These are phyloP conservation scores for Elymnias hypermnestra DNA, from an alignment of 1,140 invertebrate genomes.

Conservation along the genomic window DNA sequence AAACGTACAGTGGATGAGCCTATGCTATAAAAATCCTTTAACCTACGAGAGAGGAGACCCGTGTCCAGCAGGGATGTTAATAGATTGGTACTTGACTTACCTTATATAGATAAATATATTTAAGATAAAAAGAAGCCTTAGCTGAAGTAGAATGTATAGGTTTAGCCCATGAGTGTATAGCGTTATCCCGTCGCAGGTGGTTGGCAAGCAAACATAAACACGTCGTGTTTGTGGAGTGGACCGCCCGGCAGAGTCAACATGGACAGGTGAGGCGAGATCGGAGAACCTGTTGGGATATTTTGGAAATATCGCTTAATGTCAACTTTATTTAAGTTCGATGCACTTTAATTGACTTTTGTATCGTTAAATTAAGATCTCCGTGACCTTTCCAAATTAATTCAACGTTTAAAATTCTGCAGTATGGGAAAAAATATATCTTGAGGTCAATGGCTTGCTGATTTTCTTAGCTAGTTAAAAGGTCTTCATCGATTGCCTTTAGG, in stretches of 20 bases:
- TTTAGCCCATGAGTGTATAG: constrained; percentile 3
- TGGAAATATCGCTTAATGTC: constrained; percentile 15
- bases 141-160: no score
- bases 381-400: constrained; percentile 6
- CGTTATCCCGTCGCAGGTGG: constrained; percentile 28
- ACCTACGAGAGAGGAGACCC: no score
- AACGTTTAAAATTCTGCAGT: background rate
- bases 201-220: constrained; percentile 33
- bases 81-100: no score
- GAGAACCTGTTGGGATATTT: constrained; percentile 14
- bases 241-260: constrained; percentile 23
- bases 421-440: no score
- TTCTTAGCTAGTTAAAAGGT: no score
- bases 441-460: no score
- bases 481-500: no score
- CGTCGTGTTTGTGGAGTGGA: constrained; percentile 22
- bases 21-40: no score
- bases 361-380: background rate
- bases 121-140: no score
- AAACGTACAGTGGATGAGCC: no score
- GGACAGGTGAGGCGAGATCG: constrained; percentile 21
- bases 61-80: no score
- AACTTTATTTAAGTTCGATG: constrained; percentile 5
- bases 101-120: no score
- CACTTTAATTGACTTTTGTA: constrained; percentile 4